phyloP scores from a whole-genome alignment of 2,888 invertebrate genomes.

The Caprella mutica region DNA sequence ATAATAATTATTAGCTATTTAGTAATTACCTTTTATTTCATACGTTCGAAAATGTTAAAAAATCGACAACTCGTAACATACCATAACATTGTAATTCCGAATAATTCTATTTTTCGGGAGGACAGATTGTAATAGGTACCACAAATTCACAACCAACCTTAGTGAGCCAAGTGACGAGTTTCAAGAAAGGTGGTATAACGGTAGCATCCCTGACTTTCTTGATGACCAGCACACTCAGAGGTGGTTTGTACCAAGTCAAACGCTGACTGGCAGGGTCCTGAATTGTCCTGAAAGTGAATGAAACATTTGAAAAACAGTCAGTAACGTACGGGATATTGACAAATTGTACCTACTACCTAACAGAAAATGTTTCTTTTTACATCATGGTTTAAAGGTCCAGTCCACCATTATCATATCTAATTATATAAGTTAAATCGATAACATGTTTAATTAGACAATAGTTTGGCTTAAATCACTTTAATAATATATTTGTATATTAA shows the following conservation, averaged over 20 bases:
- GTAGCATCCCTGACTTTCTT: slow-evolving; percentile 88
- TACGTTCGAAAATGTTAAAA: too few species aligned
- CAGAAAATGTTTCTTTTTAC: neutral
- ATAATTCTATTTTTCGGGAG: too few species aligned
- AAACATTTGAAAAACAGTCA: neutral
- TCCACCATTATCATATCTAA: neutral
- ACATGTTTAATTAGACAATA: too few species aligned
- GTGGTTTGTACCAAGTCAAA: slow-evolving; percentile 93
- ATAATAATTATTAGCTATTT: too few species aligned
- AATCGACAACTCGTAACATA: too few species aligned
- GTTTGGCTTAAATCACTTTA: too few species aligned
- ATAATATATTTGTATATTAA: too few species aligned
- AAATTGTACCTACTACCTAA: neutral
- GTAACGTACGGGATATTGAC: neutral
- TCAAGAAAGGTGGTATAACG: slow-evolving; percentile 79
- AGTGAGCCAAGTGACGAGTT: slow-evolving; percentile 84
- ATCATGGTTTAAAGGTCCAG: neutral
- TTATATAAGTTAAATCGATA: too few species aligned
- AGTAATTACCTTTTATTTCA: too few species aligned
- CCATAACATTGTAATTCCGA: too few species aligned
- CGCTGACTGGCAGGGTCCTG: slow-evolving; percentile 95
- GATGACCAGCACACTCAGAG: slow-evolving; percentile 89
- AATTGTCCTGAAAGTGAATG: slow-evolving; percentile 61
- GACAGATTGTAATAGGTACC: too few species aligned
- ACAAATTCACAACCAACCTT: slow-evolving; percentile 52